A percentile compares a stretch with the other conserved stretches of the same genome.
These are phyloP conservation scores for Enteromius unitaeniatus DNA, from an alignment of 2,797 vertebrate genomes.

Conservation along the genomic window DNA sequence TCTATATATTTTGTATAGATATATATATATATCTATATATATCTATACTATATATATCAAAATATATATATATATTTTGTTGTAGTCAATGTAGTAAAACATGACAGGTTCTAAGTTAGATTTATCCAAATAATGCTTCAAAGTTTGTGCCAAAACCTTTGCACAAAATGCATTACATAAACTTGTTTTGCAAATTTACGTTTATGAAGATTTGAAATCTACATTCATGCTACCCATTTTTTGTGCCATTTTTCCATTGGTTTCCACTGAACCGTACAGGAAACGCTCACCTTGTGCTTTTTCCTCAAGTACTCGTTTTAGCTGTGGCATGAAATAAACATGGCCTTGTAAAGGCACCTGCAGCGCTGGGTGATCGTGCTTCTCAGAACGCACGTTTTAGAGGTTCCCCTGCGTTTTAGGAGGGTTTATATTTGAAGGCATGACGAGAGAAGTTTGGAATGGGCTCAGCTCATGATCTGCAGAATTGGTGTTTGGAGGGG, in stretches of 20 bases:
- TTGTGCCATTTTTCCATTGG: background rate
- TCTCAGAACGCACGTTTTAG: background rate
- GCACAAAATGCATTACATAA: background rate
- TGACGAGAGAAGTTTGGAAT: slow-evolving; percentile 12
- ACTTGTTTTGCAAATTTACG: background rate
- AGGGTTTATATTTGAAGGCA: slow-evolving; percentile 9
- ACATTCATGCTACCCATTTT: background rate
- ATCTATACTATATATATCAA: background rate
- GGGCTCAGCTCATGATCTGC: background rate
- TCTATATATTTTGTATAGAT: too few species aligned
- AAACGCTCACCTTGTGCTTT: background rate
- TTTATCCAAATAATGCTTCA: background rate
- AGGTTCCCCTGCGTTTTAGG: background rate
- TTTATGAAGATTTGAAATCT: background rate
- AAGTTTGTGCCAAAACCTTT: background rate
- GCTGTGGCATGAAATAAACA: slow-evolving; percentile 25
- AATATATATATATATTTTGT: background rate
- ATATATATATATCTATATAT: too few species aligned
- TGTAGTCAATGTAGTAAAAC: background rate
- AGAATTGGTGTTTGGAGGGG: background rate
- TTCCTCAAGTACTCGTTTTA: background rate
- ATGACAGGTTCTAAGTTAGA: background rate
- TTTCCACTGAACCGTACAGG: background rate
- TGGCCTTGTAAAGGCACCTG: slow-evolving; percentile 3
- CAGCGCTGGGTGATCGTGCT: background rate